Evolutionary conservation across 2,113 vertebrate species (phyloP).

Genomic region (Anser cygnoides): DNA sequence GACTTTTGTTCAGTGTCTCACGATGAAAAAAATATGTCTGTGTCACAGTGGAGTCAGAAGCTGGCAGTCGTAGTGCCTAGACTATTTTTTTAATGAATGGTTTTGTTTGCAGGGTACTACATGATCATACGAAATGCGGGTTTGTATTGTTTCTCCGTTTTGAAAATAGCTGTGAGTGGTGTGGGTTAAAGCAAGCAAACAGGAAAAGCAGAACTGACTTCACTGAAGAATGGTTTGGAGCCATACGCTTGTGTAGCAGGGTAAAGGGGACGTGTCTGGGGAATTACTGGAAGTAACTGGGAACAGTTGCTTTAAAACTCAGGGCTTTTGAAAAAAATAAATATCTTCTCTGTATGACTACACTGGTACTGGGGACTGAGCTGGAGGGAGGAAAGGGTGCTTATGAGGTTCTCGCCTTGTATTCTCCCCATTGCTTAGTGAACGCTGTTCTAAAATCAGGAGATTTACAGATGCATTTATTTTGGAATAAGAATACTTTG

Average conservation of each 20-base stretch:
- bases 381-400: neutral
- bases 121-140: neutral
- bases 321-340: neutral
- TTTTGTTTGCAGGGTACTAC: slow-evolving; percentile 27
- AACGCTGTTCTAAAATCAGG: neutral
- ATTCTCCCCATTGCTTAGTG: neutral
- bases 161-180: neutral
- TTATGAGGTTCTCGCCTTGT: neutral
- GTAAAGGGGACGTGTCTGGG: neutral
- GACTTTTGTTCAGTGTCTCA: slow-evolving; percentile 18
- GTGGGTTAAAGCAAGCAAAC: neutral
- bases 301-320: slow-evolving; percentile 23
- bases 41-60: slow-evolving; percentile 28
- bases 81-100: slow-evolving; percentile 20
- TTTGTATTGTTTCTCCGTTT: slow-evolving; percentile 35
- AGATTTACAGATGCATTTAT: neutral
- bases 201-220: slow-evolving; percentile 25
- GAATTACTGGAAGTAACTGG: neutral
- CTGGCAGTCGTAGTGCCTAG: neutral
- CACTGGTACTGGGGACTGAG: neutral
- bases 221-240: neutral
- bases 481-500: neutral
- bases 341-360: neutral
- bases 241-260: neutral
- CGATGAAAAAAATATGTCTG: neutral